Percentiles rank a stretch among this genome's conserved stretches.
Evolutionary conservation across 1,140 invertebrate genomes (phyloP).

Genomic region (Aricia agestis): DNA sequence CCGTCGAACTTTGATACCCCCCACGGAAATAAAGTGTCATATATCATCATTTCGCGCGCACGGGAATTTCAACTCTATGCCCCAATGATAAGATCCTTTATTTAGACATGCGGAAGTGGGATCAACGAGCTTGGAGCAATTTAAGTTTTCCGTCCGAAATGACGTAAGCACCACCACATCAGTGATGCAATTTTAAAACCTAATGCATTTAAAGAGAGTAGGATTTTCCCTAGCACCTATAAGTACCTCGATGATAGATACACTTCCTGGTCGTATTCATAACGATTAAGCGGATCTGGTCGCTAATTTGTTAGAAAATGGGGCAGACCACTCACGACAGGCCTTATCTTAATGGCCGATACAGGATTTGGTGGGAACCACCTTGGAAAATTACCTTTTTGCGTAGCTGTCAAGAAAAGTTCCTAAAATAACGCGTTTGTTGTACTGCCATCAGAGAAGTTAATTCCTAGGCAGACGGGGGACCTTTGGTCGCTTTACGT

Average conservation of each 20-base stretch:
- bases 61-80: constrained; percentile 34
- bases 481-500: no score
- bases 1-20: constrained; percentile 56
- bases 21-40: constrained; percentile 29
- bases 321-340: constrained; percentile 54
- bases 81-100: constrained; percentile 32
- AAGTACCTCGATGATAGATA: constrained; percentile 40
- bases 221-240: constrained; percentile 17
- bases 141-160: constrained; percentile 41
- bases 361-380: constrained; percentile 5
- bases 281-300: constrained; percentile 65
- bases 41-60: constrained; percentile 29
- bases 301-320: constrained; percentile 68
- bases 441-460: no score
- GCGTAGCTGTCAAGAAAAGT: background rate
- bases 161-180: constrained; percentile 32
- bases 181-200: constrained; percentile 25
- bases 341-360: constrained; percentile 36
- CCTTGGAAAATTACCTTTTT: background rate
- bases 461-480: no score
- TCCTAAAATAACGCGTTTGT: background rate
- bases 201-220: constrained; percentile 20
- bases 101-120: constrained; percentile 50
- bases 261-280: constrained; percentile 66
- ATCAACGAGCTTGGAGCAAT: constrained; percentile 70